Base-by-base conservation (phyloP, 2,888 invertebrate species). In the Aphidius colemani region DNA sequence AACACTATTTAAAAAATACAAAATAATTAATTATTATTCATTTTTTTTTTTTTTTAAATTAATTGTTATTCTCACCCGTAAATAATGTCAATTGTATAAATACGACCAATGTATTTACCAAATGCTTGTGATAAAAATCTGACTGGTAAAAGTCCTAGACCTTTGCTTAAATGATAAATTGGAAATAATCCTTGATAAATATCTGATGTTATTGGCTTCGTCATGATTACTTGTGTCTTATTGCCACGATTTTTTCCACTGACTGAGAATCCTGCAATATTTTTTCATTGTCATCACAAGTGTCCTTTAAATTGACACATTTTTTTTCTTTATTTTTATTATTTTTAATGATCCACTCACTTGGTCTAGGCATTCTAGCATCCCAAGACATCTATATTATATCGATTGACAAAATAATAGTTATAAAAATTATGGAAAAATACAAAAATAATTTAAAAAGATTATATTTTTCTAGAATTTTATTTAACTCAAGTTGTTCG, bases 111-210 rank as follows among this genome's bases (percentile, higher is more conserved):
- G 60, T 76, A 79, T 70, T 68, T 74, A 46, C 74, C 77, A 11
- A 69, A 64, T 11, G 69, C 60, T 10, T 72, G 66, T 41, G 64
- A 58, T 6, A 63, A 65, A 53, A 80, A 80, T 61, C 72, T 72
- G 0, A 78, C 78, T 2, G 81, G 81, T 53, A 80, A 62, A 8
- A 77, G 61, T 30, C 82, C 82, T 18, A 71, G 74, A n/a, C 74
- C 13, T 68, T 78, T 80, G 59, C 78, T 76, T 7, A 81, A 57
- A 61, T 78, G 70, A 67, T 80, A 82, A 49, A 79, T 74, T 3
- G 82, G 81, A n/a, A 69, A 69, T 5, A 81, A 68, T 0, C 77
- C 76, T 53, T 74, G 70, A 51, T 75, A 78, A 7, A 82, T 69
- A 69, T 80, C 78, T 2, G 75, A 74, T 48, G 70, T 72, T 9